Percentiles rank a stretch among this genome's conserved stretches.
phyloP scores from a whole-genome alignment of 53 echinoderm and acorn worm species.

The Patiria pectinifera region DNA sequence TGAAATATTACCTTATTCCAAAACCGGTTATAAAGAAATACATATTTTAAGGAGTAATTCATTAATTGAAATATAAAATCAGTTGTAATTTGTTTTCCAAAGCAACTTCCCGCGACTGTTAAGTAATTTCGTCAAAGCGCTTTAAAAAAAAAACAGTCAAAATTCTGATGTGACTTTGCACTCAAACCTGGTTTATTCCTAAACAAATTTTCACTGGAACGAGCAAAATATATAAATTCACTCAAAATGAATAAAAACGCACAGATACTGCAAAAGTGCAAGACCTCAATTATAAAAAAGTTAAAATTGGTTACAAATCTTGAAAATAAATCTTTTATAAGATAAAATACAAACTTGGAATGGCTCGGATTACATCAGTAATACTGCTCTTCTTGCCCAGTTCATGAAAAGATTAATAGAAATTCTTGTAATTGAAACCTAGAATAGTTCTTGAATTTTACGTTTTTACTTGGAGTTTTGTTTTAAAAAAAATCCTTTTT shows the following conservation, averaged over 20 bases:
- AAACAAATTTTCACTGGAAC: not conserved
- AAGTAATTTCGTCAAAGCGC: not conserved
- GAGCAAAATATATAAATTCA: conserved; percentile 8
- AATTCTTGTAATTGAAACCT: not conserved
- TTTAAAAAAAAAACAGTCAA: not conserved
- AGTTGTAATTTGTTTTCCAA: no score
- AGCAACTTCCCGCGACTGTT: no score
- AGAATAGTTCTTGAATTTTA: not conserved
- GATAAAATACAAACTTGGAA: not conserved
- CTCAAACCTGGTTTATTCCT: not conserved
- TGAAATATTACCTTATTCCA: no score
- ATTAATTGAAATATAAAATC: no score
- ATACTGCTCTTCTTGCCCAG: not conserved
- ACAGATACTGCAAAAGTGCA: not conserved
- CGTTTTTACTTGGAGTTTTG: no score
- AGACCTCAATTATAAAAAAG: not conserved
- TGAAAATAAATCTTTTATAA: not conserved
- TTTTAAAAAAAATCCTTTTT: no score
- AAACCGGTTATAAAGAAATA: no score
- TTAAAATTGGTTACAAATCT: not conserved
- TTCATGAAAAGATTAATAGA: not conserved
- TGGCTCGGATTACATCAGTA: not conserved
- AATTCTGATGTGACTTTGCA: not conserved
- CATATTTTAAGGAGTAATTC: no score
- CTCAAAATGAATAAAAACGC: not conserved